These are phyloP conservation scores for Theristicus caerulescens DNA, from an alignment of 2,113 vertebrate genomes.

Conservation along the genomic window DNA sequence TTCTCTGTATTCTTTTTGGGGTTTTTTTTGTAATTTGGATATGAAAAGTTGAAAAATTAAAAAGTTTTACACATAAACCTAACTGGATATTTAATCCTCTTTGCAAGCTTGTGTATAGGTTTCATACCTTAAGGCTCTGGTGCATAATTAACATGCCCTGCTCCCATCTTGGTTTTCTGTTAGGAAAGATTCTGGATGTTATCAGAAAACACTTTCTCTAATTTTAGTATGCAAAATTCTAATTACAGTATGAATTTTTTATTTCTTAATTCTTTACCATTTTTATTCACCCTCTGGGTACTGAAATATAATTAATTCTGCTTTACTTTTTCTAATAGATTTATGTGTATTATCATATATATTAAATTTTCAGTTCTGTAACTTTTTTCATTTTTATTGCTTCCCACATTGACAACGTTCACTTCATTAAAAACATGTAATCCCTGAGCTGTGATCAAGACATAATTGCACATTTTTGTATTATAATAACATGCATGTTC, in stretches of 20 bases:
- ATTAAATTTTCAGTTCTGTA: conserved; percentile 75
- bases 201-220: conserved; percentile 47
- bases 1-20: background rate
- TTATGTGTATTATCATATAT: conserved; percentile 81
- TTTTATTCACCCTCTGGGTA: conserved; percentile 67
- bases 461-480: conserved; percentile 55
- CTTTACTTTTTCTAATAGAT: conserved; percentile 70
- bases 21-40: background rate
- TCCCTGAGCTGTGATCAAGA: conserved; percentile 51
- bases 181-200: conserved; percentile 40
- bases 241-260: conserved; percentile 77
- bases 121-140: background rate
- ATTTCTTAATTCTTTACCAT: conserved; percentile 68
- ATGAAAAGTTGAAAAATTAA: conserved; percentile 38
- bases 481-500: background rate
- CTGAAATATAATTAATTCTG: conserved; percentile 72
- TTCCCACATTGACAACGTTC: conserved; percentile 44
- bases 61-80: background rate
- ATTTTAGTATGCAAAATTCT: conserved; percentile 53
- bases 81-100: conserved; percentile 16
- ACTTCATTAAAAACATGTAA: conserved; percentile 72
- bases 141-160: conserved; percentile 37
- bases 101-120: background rate
- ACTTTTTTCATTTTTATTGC: conserved; percentile 67
- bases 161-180: background rate